phyloP scores from a whole-genome alignment of 2,113 vertebrate genomes.

The Regulus satrapa region DNA sequence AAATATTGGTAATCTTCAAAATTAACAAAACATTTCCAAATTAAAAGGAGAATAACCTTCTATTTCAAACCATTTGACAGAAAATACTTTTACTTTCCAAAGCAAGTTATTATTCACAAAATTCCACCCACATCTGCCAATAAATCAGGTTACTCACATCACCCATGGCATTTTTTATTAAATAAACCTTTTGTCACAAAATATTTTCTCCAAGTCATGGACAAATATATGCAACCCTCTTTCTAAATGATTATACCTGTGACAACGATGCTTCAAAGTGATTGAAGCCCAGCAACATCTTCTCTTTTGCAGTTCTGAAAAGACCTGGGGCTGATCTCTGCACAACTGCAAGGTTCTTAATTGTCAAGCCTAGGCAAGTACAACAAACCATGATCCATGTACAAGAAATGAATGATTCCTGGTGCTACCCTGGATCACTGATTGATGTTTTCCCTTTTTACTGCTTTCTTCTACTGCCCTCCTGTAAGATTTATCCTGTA shows the following conservation, averaged over 20 bases:
- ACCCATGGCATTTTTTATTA: background rate
- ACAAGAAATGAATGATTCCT: background rate
- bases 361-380: background rate
- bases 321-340: background rate
- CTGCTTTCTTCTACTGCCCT: constrained; percentile 47
- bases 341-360: background rate
- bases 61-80: background rate
- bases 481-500: constrained; percentile 73
- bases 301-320: constrained; percentile 1
- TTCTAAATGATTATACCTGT: background rate
- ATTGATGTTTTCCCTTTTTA: constrained; percentile 47
- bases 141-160: background rate
- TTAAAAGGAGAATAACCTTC: background rate
- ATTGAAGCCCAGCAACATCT: background rate
- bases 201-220: background rate
- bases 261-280: background rate
- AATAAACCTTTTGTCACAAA: background rate
- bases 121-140: background rate
- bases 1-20: background rate
- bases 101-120: background rate
- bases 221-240: background rate
- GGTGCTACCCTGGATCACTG: constrained; percentile 11
- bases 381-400: background rate
- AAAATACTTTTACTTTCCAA: background rate
- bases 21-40: background rate